A percentile compares a stretch with the other conserved stretches of the same genome.
These are phyloP conservation scores for Xiphorhynchus erythropygius DNA, from an alignment of 2,797 vertebrate species.

Conservation along the genomic window DNA sequence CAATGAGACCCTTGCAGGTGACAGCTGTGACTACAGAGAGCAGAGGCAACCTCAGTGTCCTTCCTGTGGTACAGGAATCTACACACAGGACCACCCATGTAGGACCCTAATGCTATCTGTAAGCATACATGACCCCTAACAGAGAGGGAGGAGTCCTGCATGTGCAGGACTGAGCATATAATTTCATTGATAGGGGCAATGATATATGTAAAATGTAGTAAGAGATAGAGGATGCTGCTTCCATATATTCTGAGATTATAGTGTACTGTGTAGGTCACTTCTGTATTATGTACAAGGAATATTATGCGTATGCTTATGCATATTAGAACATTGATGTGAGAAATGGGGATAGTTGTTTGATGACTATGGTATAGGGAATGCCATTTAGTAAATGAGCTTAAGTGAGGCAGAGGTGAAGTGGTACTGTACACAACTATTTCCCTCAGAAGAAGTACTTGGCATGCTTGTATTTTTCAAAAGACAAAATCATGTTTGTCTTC, in stretches of 20 bases:
- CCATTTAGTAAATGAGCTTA: constrained; percentile 17
- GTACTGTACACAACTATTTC: constrained; percentile 14
- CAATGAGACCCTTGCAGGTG: background rate
- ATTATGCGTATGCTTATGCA: background rate
- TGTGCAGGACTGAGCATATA: background rate
- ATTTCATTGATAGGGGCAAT: background rate
- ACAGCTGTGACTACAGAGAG: background rate
- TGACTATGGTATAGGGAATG: background rate
- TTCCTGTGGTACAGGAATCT: background rate
- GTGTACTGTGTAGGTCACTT: background rate
- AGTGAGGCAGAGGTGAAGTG: constrained; percentile 43
- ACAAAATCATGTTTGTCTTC: constrained; percentile 71
- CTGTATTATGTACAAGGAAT: background rate
- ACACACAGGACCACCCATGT: background rate
- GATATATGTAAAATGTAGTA: background rate
- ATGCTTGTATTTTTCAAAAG: constrained; percentile 55
- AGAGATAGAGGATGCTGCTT: background rate
- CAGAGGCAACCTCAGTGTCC: background rate
- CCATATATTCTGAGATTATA: background rate
- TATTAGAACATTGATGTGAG: background rate
- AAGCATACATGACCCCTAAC: background rate
- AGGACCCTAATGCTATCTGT: background rate
- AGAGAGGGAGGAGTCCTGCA: background rate
- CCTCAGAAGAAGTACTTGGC: constrained; percentile 51
- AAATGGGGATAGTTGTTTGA: background rate